phyloP scores from a whole-genome alignment of 1,140 invertebrate species.

The Aporrectodea caliginosa region DNA sequence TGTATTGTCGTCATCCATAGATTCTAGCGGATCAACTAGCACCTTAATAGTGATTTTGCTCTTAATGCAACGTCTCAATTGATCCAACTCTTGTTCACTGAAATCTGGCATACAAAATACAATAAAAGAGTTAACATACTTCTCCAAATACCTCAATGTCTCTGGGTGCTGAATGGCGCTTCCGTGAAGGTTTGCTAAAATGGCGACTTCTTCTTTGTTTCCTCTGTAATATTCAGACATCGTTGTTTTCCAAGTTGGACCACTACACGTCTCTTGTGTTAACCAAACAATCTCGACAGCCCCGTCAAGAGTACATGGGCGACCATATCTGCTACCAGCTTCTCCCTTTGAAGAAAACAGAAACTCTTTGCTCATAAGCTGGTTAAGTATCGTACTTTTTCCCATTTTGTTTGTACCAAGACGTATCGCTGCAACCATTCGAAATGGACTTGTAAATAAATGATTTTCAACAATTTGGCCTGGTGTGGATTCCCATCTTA shows the following conservation, averaged over 20 bases:
- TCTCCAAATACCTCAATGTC: background rate
- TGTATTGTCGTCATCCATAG: too few relatives aligned
- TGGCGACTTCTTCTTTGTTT: background rate
- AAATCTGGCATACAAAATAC: background rate
- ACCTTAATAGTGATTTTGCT: too few relatives aligned
- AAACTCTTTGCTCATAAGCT: background rate
- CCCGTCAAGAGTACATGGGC: background rate
- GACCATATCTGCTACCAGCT: background rate
- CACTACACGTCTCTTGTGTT: background rate
- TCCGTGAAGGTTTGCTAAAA: background rate
- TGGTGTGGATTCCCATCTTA: background rate
- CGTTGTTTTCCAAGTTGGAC: background rate
- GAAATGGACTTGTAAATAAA: background rate
- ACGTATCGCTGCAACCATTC: background rate
- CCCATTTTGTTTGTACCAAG: background rate
- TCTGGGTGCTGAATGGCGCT: background rate
- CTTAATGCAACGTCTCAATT: too few relatives aligned
- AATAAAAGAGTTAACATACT: background rate
- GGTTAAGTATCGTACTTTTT: background rate
- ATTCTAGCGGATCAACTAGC: too few relatives aligned
- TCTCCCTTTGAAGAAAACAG: background rate
- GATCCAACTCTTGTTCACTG: background rate
- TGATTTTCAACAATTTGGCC: background rate
- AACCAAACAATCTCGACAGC: background rate
- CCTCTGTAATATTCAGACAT: background rate